Percentiles rank a stretch among this genome's conserved stretches.
These are phyloP conservation scores for Callitettix versicolor DNA, from an alignment of 1,140 invertebrate species.

Conservation along the genomic window DNA sequence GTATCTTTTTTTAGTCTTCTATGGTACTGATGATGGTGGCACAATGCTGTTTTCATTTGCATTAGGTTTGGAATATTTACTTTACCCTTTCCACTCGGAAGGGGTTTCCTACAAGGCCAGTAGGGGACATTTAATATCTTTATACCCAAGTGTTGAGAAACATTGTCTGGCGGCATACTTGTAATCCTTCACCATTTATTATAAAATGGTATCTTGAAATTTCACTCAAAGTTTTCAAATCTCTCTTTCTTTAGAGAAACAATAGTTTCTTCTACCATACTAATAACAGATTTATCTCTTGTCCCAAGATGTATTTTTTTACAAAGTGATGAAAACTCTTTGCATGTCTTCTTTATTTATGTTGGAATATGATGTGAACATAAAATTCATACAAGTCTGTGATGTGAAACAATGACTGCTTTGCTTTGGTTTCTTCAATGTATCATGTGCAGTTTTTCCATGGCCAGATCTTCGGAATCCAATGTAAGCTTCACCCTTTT, in stretches of 20 bases:
- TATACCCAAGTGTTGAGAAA: conserved; percentile 7
- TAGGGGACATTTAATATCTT: conserved; percentile 3
- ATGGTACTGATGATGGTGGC: neutral
- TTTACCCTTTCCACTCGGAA: conserved; percentile 1
- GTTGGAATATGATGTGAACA: neutral
- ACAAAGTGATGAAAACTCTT: neutral
- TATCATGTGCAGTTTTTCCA: conserved; percentile 10
- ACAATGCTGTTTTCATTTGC: conserved; percentile 9
- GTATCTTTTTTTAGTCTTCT: neutral
- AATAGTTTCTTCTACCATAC: conserved; percentile 6
- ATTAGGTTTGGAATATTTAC: too few relatives aligned
- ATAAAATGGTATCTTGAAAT: conserved; percentile 4
- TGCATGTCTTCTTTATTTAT: conserved; percentile 9
- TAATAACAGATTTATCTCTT: conserved; percentile 6
- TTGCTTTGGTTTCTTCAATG: conserved; percentile 5
- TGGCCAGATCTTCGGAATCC: conserved; percentile 6
- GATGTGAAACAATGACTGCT: neutral
- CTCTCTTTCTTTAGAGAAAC: conserved; percentile 5
- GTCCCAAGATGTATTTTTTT: conserved; percentile 7
- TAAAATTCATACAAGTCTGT: conserved; percentile 3
- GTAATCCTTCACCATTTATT: neutral
- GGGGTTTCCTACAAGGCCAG: too few relatives aligned
- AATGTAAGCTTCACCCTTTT: conserved; percentile 11
- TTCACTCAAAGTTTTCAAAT: conserved; percentile 6
- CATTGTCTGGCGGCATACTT: neutral